phyloP scores from a whole-genome alignment of 2,888 invertebrate species.

The Nomada hirtipes region DNA sequence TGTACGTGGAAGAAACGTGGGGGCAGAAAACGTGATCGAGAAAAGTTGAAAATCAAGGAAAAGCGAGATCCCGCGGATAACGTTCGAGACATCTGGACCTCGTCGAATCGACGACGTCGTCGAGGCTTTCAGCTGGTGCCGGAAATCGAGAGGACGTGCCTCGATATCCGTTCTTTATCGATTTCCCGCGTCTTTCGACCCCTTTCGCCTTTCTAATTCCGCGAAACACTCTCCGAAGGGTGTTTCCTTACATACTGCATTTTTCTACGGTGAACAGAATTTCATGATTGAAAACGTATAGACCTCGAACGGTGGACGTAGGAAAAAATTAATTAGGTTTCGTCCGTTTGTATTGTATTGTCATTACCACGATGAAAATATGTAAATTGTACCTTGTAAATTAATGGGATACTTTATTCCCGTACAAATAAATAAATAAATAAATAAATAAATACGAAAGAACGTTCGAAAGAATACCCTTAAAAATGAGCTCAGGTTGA shows the following conservation, averaged over 20 bases:
- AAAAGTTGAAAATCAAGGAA: neutral
- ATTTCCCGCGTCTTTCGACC: neutral
- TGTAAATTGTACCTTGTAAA: too few relatives aligned
- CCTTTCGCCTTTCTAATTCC: conserved; percentile 10
- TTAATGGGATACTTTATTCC: too few relatives aligned
- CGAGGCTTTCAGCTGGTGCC: conserved; percentile 42
- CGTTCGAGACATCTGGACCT: conserved; percentile 14
- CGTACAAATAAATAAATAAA: too few relatives aligned
- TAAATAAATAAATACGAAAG: too few relatives aligned
- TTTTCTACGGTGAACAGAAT: neutral
- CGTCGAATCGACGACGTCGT: conserved; percentile 20
- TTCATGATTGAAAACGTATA: neutral
- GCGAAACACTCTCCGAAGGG: conserved; percentile 15
- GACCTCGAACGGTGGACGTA: neutral
- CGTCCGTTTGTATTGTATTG: too few relatives aligned
- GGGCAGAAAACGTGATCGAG: conserved; percentile 32
- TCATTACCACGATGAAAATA: too few relatives aligned
- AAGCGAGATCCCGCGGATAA: conserved; percentile 21
- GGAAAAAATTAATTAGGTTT: neutral
- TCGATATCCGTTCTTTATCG: conserved; percentile 57
- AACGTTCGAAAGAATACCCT: too few relatives aligned
- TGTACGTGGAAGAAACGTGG: conserved; percentile 15
- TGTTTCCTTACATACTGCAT: neutral
- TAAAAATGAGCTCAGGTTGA: too few relatives aligned
- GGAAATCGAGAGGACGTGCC: conserved; percentile 65